Percentiles rank a stretch among this genome's conserved stretches.
Conservation (phyloP, 2,888 invertebrate genomes). For the Teinopalpus imperialis region DNA sequence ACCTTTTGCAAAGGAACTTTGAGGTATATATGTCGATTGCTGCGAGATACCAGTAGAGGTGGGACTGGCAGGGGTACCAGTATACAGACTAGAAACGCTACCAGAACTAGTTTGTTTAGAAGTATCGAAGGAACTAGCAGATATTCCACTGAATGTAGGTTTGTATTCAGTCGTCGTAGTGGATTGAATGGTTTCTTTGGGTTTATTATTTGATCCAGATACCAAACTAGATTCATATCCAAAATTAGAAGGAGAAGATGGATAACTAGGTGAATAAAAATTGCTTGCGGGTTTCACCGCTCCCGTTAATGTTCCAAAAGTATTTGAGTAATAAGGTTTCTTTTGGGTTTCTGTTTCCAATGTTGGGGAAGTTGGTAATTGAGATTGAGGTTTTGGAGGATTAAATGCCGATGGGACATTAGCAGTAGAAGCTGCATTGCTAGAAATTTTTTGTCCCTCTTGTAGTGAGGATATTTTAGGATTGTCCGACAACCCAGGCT, state of each 20-base stretch:
- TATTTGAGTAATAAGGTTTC: constrained; percentile 8
- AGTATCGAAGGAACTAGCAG: too few species aligned
- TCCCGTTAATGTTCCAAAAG: constrained; percentile 16
- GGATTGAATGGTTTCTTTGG: constrained; percentile 2
- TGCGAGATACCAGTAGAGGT: neutral
- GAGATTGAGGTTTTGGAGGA: neutral
- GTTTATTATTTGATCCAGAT: constrained; percentile 10
- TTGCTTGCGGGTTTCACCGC: constrained; percentile 4
- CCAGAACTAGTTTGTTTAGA: too few species aligned
- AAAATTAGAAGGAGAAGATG: neutral
- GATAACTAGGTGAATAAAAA: neutral
- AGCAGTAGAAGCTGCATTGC: neutral
- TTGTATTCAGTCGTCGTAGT: constrained; percentile 3
- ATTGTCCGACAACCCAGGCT: neutral
- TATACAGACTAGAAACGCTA: neutral
- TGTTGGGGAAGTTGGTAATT: constrained; percentile 3
- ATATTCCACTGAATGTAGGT: neutral
- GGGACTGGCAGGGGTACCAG: neutral
- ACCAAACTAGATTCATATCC: constrained; percentile 1
- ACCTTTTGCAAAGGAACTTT: too few species aligned
- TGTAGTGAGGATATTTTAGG: neutral
- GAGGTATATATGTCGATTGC: neutral
- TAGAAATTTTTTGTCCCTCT: too few species aligned
- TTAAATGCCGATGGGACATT: neutral
- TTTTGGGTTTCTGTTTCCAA: neutral